A percentile compares a stretch with the other conserved stretches of the same genome.
phyloP scores from a whole-genome alignment of 1,140 invertebrate genomes.

The Trypoxylus dichotomus region DNA sequence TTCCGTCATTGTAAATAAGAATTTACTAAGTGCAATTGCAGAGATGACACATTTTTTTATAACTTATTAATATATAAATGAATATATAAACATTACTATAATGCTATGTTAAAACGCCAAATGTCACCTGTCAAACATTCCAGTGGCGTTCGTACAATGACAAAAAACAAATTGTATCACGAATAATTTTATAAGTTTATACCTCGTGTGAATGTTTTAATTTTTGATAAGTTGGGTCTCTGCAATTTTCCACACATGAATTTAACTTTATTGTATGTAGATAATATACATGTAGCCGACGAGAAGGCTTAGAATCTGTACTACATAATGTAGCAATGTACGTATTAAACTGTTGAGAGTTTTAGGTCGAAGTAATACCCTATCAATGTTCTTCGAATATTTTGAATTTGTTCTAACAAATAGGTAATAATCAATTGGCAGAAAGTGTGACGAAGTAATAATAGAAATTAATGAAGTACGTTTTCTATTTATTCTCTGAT shows the following conservation, averaged over 20 bases:
- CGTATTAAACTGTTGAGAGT: background rate
- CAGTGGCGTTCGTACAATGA: background rate
- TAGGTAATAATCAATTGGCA: background rate
- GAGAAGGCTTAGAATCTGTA: background rate
- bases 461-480: constrained; percentile 19
- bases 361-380: background rate
- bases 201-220: background rate
- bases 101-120: background rate
- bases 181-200: background rate
- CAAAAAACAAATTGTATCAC: background rate
- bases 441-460: constrained; percentile 2
- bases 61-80: background rate
- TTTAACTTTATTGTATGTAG: background rate
- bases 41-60: background rate
- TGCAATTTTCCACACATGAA: background rate
- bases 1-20: background rate
- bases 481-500: background rate
- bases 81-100: background rate
- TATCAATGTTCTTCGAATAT: background rate
- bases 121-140: constrained; percentile 13
- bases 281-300: background rate
- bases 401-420: background rate
- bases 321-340: background rate
- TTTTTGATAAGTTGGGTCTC: background rate
- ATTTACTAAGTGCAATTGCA: background rate